Conservation (phyloP, 1,140 invertebrate genomes). For the Cepaea nemoralis region DNA sequence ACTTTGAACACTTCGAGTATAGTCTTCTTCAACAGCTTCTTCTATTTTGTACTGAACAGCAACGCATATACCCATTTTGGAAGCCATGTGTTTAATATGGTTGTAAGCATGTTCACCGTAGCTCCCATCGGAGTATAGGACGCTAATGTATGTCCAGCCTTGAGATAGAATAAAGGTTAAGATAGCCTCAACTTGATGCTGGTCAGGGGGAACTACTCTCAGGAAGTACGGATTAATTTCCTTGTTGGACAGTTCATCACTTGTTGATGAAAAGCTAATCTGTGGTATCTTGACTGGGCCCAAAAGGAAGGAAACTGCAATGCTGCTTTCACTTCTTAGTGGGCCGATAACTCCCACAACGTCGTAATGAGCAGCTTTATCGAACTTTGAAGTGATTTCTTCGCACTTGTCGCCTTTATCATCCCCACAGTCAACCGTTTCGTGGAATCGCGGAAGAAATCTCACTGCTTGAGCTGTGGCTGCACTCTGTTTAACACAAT, state of each 20-base stretch:
- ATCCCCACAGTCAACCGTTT: background rate
- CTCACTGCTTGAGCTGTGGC: slow-evolving; percentile 25
- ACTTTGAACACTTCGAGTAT: background rate
- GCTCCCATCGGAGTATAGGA: slow-evolving; percentile 19
- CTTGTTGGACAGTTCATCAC: slow-evolving; percentile 44
- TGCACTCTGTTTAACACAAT: slow-evolving; percentile 25
- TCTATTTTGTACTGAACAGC: slow-evolving; percentile 75
- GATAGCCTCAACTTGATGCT: slow-evolving; percentile 80
- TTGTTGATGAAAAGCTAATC: slow-evolving; percentile 45
- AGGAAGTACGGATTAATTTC: slow-evolving; percentile 46
- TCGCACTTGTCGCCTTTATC: background rate
- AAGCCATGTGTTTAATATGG: background rate
- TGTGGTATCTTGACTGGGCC: slow-evolving; percentile 80
- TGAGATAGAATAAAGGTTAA: slow-evolving; percentile 77
- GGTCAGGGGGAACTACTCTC: slow-evolving; percentile 47
- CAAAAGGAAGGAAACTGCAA: slow-evolving; percentile 75
- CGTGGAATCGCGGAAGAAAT: slow-evolving; percentile 74
- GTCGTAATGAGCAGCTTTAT: slow-evolving; percentile 16
- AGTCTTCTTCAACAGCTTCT: slow-evolving; percentile 1
- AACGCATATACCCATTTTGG: slow-evolving; percentile 1
- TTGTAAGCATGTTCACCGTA: slow-evolving; percentile 31
- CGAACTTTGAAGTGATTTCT: background rate
- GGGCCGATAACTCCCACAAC: slow-evolving; percentile 35
- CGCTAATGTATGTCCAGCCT: slow-evolving; percentile 55
- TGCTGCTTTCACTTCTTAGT: slow-evolving; percentile 16